Conservation (phyloP, 2,888 invertebrate species). For the Liodrosophila aerea region DNA sequence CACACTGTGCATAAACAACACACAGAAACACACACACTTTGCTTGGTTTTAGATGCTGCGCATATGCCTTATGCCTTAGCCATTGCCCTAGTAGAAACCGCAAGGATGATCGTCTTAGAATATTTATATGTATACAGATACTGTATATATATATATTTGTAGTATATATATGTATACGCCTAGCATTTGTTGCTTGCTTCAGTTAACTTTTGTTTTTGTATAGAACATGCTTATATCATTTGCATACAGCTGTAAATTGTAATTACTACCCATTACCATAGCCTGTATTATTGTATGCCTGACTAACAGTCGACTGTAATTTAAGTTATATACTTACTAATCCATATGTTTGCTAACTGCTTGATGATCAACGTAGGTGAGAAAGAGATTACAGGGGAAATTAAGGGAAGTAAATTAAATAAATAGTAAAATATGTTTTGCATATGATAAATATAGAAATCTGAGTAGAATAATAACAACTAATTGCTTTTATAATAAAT, state of each 20-base stretch:
- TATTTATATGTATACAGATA: too few relatives aligned
- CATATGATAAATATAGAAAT: too few relatives aligned
- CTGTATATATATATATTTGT: constrained; percentile 25
- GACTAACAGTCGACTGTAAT: constrained; percentile 49
- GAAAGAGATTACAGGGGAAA: too few relatives aligned
- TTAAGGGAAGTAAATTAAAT: too few relatives aligned
- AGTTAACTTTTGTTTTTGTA: constrained; percentile 36
- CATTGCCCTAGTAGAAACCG: constrained; percentile 20
- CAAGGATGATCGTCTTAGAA: constrained; percentile 2
- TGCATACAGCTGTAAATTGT: constrained; percentile 35
- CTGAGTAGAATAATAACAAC: too few relatives aligned
- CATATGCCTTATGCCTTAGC: constrained; percentile 36
- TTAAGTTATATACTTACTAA: constrained; percentile 6
- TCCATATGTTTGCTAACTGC: constrained; percentile 13
- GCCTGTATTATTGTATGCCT: constrained; percentile 63
- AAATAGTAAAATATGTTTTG: too few relatives aligned
- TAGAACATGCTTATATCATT: constrained; percentile 44
- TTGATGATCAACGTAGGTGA: constrained; percentile 56
- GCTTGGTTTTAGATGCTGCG: constrained; percentile 42
- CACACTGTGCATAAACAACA: constrained; percentile 28
- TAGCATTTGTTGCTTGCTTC: constrained; percentile 66
- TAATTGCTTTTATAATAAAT: too few relatives aligned
- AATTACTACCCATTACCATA: constrained; percentile 7
- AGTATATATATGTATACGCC: constrained; percentile 22
- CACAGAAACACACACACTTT: constrained; percentile 18